These are phyloP conservation scores for Sympetrum striolatum DNA, from an alignment of 2,888 invertebrate species.

Conservation along the genomic window DNA sequence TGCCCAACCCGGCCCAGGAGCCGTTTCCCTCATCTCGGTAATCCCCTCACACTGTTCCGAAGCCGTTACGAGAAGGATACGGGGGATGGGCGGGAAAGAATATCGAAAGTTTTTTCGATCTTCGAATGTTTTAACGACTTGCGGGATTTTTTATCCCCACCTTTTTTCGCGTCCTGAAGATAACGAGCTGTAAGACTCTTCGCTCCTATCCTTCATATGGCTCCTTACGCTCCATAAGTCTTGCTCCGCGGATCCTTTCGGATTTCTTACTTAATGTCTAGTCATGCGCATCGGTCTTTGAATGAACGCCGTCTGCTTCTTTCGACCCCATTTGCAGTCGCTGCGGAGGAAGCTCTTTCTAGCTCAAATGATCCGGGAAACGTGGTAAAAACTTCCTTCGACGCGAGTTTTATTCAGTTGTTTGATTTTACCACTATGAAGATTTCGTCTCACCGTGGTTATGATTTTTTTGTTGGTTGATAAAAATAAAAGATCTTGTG, in stretches of 20 bases:
- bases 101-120: background rate
- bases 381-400: too few species aligned
- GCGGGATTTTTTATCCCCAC: background rate
- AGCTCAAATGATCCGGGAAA: too few species aligned
- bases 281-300: background rate
- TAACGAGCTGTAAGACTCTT: background rate
- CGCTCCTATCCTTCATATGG: background rate
- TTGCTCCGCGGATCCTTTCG: background rate
- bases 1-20: background rate
- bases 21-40: background rate
- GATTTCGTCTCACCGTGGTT: too few species aligned
- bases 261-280: background rate
- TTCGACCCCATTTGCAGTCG: background rate
- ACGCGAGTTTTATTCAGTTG: too few species aligned
- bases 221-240: background rate
- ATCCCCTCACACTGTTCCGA: background rate
- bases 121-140: background rate
- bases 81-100: background rate
- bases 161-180: background rate
- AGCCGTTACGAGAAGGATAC: background rate
- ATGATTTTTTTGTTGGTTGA: too few species aligned
- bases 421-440: too few species aligned
- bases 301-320: background rate
- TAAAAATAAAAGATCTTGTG: too few species aligned
- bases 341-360: too few species aligned